Evolutionary conservation across 2,797 vertebrate species (phyloP).

Genomic region (Paratrypauchen microcephalus): DNA sequence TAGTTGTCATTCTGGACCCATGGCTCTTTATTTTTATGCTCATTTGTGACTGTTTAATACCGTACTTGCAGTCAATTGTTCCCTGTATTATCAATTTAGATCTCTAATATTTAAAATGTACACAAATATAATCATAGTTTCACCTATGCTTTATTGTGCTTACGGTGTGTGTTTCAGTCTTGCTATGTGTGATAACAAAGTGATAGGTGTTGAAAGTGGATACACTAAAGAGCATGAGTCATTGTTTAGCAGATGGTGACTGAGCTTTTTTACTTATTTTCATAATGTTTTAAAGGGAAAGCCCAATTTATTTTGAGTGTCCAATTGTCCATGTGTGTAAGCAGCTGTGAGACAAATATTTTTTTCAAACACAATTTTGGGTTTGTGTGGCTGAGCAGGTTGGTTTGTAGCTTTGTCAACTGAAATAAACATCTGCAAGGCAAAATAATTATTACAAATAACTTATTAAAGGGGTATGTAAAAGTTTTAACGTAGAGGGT

Average conservation of each 20-base stretch:
- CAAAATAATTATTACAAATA: background rate
- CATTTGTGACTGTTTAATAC: no score
- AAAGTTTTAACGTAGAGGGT: background rate
- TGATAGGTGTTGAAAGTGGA: constrained; percentile 33
- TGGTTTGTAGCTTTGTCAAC: background rate
- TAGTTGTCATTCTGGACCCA: no score
- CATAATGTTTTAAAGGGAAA: constrained; percentile 39
- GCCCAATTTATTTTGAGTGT: constrained; percentile 26
- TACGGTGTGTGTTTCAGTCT: background rate
- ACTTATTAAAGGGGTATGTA: no score
- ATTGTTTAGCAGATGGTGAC: constrained; percentile 41
- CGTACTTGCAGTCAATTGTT: no score
- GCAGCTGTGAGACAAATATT: background rate
- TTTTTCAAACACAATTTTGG: no score
- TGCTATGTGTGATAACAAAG: constrained; percentile 11
- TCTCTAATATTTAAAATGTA: background rate
- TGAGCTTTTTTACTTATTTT: constrained; percentile 18
- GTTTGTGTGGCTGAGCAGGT: background rate
- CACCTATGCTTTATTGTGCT: background rate
- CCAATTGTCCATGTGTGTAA: background rate
- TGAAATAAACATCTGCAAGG: background rate
- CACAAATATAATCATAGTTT: background rate
- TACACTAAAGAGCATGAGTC: constrained; percentile 40
- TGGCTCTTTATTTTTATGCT: no score
- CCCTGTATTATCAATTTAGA: background rate